Evolutionary conservation across 2,113 vertebrate species (phyloP), one percentile per base, ranked within the genome.

Genomic region (Dicerorhinus sumatrensis): DNA sequence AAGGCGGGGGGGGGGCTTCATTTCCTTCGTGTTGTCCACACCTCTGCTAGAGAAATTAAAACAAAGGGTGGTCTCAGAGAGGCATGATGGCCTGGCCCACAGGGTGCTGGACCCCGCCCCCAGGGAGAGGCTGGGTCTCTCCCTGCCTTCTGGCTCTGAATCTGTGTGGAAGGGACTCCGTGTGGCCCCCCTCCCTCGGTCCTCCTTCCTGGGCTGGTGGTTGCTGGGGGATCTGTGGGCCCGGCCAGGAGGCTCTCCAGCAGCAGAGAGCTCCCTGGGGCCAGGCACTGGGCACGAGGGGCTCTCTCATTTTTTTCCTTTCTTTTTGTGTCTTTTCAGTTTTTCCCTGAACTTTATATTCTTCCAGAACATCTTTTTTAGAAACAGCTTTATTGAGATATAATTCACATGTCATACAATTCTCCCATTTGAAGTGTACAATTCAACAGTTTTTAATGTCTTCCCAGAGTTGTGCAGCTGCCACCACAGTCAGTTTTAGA

Each of bases 371-470:
- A 6, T 10, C 13, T 39, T 48, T 67, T 31, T 60, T 21, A 8
- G 25, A 54, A 27, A 21, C 21, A 0, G 20, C 48, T 29, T 60
- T 9, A 3, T 0, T 46, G 94, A 23, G 5, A n/a, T 4, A 9
- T 12, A 11, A 6, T 20, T 51, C 89, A 21, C 16, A 7, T 14
- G 36, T 4, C 2, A 0, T 8, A 8, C 0, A 27, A 0, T 42
- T 36, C 6, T 2, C 33, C n/a, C 58, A 23, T 2, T 10, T 5
- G 2, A 8, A 93, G 46, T 2, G 3, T 10, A 12, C 8, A 56
- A 1, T 1, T 23, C 12, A 5, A 2, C 1, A n/a, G 67, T 8
- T 46, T 54, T 12, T 1, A 31, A n/a, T 51, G 0, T 7, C 8
- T 33, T 3, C 39, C 0, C 29, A 0, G 21, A 11, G 33, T 5